Conservation (phyloP, 2,113 vertebrate species). For the Sturnus vulgaris region DNA sequence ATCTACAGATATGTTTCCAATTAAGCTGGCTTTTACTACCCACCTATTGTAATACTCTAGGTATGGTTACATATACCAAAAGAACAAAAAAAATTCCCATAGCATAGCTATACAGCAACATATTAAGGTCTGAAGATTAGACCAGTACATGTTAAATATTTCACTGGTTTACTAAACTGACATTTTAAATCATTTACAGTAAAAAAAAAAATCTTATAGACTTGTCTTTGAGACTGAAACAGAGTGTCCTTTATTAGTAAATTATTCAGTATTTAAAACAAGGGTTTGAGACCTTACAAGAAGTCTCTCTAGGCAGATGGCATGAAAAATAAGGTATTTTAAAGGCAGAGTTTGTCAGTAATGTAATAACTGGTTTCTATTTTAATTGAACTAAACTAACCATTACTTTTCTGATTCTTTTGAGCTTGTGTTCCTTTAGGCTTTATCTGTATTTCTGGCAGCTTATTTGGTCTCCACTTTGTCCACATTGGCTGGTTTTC, state of each 20-base stretch:
- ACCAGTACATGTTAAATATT: constrained; percentile 72
- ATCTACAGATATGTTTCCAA: constrained; percentile 79
- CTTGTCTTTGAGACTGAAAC: constrained; percentile 74
- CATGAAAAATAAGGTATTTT: constrained; percentile 47
- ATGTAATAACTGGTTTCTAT: constrained; percentile 40
- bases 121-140: constrained; percentile 71
- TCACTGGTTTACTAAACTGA: constrained; percentile 74
- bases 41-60: constrained; percentile 75
- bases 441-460: constrained; percentile 67
- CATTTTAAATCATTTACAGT: constrained; percentile 73
- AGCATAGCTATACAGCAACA: constrained; percentile 72
- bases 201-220: constrained; percentile 69
- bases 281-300: constrained; percentile 58
- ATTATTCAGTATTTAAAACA: constrained; percentile 68
- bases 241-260: constrained; percentile 74
- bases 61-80: constrained; percentile 71
- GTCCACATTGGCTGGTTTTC: constrained; percentile 59
- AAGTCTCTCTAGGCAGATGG: constrained; percentile 58
- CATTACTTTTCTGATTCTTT: constrained; percentile 55
- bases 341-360: constrained; percentile 54
- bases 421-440: constrained; percentile 69
- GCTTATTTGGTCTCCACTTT: constrained; percentile 76
- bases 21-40: constrained; percentile 74
- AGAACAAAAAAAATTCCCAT: constrained; percentile 67
- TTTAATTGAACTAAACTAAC: constrained; percentile 56